These are phyloP conservation scores for Saguinus imperator DNA, from an alignment of 2,113 vertebrate species.

Conservation along the genomic window DNA sequence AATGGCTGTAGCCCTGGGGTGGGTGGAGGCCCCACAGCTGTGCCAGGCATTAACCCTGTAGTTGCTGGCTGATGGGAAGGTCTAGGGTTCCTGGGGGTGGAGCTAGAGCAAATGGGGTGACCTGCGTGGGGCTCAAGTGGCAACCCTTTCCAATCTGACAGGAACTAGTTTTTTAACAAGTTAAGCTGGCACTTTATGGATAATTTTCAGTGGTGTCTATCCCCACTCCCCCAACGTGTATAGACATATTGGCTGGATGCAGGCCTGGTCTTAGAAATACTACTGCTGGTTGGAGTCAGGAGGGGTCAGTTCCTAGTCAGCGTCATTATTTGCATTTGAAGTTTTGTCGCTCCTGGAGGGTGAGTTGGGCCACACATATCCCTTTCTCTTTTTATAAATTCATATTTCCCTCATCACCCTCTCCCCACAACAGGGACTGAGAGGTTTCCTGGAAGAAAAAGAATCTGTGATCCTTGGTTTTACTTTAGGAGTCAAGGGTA, in stretches of 20 bases:
- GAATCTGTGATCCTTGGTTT: not conserved
- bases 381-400: not conserved
- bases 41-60: not conserved
- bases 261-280: not conserved
- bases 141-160: not conserved
- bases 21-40: too few species aligned
- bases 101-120: not conserved
- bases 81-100: not conserved
- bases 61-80: not conserved
- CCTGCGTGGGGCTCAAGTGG: too few species aligned
- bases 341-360: not conserved
- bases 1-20: accelerated
- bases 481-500: not conserved
- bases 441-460: not conserved
- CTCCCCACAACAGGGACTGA: not conserved
- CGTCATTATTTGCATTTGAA: not conserved
- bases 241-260: not conserved
- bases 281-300: not conserved
- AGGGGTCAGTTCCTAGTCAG: not conserved
- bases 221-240: not conserved
- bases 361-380: not conserved
- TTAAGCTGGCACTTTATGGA: not conserved
- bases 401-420: too few species aligned
- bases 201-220: not conserved
- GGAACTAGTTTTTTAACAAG: not conserved